Percentiles rank a stretch among this genome's conserved stretches.
Conservation (phyloP, 2,888 invertebrate genomes). For the Brassicogethes aeneus region DNA sequence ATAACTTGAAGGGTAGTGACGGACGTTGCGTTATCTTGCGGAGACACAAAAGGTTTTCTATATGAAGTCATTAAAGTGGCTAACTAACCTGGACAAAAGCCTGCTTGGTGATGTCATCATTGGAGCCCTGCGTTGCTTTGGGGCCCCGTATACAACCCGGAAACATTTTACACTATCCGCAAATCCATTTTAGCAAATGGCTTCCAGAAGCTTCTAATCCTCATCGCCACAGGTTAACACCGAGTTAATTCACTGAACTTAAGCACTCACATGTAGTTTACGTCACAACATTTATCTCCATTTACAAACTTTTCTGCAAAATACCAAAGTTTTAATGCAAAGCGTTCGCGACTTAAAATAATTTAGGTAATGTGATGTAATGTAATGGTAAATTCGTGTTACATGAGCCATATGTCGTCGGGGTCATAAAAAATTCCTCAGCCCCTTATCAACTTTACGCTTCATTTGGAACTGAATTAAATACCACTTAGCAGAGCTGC, state of each 20-base stretch:
- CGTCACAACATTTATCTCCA: too few relatives aligned
- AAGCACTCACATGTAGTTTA: too few relatives aligned
- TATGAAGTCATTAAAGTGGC: background rate
- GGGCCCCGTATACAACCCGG: conserved; percentile 62
- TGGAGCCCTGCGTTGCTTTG: conserved; percentile 63
- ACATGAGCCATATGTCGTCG: background rate
- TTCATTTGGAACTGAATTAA: background rate
- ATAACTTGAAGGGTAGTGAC: too few relatives aligned
- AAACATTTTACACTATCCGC: conserved; percentile 52
- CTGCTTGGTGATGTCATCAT: conserved; percentile 65
- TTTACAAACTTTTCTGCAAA: too few relatives aligned
- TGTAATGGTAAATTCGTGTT: background rate
- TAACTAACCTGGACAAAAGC: conserved; percentile 59
- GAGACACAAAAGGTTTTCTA: background rate
- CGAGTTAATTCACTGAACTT: too few relatives aligned
- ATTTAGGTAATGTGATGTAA: too few relatives aligned
- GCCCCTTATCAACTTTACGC: background rate
- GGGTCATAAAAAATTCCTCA: background rate
- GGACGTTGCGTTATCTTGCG: too few relatives aligned
- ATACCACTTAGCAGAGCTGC: background rate
- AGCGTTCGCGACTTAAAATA: too few relatives aligned
- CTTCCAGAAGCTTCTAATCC: too few relatives aligned
- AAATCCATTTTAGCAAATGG: too few relatives aligned
- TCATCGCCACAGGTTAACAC: too few relatives aligned
- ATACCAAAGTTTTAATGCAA: too few relatives aligned